Base-by-base conservation (phyloP, 1,140 invertebrate genomes). In the Reticulitermes speratus region DNA sequence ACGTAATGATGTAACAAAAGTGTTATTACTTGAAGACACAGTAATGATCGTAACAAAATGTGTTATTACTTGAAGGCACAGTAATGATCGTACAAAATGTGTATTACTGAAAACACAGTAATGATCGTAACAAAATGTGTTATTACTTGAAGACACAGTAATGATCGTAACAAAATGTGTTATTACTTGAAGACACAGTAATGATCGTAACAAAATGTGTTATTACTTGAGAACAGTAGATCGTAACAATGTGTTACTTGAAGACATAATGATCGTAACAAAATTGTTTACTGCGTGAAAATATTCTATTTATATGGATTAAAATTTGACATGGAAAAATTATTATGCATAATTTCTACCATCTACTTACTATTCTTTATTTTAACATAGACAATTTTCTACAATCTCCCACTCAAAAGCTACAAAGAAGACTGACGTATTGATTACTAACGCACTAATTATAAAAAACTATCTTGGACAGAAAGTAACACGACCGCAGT, bases 391-490 rank as follows among this genome's bases (percentile, higher is more conserved):
- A 75, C 65, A 75, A 0, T 75, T 21, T 75, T 75, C 65, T 75
- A 75, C 65, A 75, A 30, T 75, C n/a, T 9, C 65, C n/a, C 65
- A 75, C 65, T 75, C 65, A 75, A 75, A 75, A 30, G 65, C 30
- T 25, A 75, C n/a, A 25, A 75, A 75, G 65, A 75, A 75, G 65
- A 75, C 65, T 75, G 65, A 75, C 65, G n/a, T 75, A 25, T 75
- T 75, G 25, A 75, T n/a, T 75, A 75, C n/a, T 14, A 19, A 75
- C 2, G n/a, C 65, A 75, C 25, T 75, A 25, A 75, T 30, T 14
- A 25, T 25, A 75, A 75, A 75, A n/a, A n/a, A 75, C 14, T 75
- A 38, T 30, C n/a, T 9, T 75, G 25, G 25, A n/a, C 25, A 30
- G 25, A 30, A 75, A n/a, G n/a, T 30, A 6, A 19, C 2, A 30